Percentiles rank a stretch among this genome's conserved stretches.
Evolutionary conservation across 2,113 vertebrate genomes (phyloP).

Genomic region (Sisor rabdophorus): DNA sequence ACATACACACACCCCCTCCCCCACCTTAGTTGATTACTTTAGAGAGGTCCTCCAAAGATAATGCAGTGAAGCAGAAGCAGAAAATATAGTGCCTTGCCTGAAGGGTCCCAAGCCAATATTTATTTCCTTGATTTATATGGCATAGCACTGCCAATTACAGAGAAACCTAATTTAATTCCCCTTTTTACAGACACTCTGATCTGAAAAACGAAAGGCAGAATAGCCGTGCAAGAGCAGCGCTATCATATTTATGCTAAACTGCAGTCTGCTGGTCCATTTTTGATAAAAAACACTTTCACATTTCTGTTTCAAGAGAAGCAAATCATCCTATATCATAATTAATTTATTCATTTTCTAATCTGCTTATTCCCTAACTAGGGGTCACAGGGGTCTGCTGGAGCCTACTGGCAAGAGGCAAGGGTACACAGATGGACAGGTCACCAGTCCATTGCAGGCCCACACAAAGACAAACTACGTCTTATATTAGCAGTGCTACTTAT

Average conservation of each 20-base stretch:
- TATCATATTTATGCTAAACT: constrained; percentile 12
- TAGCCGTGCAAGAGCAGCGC: constrained; percentile 17
- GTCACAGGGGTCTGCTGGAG: too few relatives aligned
- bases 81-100: constrained; percentile 52
- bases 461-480: too few relatives aligned
- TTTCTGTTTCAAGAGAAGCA: constrained; percentile 15
- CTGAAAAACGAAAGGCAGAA: constrained; percentile 43
- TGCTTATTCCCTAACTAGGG: too few relatives aligned
- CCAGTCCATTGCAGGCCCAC: too few relatives aligned
- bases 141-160: constrained; percentile 61
- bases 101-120: constrained; percentile 61
- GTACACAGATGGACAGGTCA: too few relatives aligned
- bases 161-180: constrained; percentile 62
- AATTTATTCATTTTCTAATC: too few relatives aligned
- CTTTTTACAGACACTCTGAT: constrained; percentile 49
- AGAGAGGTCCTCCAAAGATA: constrained; percentile 59
- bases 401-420: too few relatives aligned
- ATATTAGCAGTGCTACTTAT: constrained; percentile 5
- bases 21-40: constrained; percentile 59
- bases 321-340: constrained; percentile 29
- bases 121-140: constrained; percentile 71
- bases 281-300: constrained; percentile 36
- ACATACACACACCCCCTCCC: constrained; percentile 7
- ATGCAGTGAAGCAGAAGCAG: constrained; percentile 42
- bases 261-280: constrained; percentile 2